Conservation (phyloP, 1,140 invertebrate genomes). For the Stegodyphus mimosarum region DNA sequence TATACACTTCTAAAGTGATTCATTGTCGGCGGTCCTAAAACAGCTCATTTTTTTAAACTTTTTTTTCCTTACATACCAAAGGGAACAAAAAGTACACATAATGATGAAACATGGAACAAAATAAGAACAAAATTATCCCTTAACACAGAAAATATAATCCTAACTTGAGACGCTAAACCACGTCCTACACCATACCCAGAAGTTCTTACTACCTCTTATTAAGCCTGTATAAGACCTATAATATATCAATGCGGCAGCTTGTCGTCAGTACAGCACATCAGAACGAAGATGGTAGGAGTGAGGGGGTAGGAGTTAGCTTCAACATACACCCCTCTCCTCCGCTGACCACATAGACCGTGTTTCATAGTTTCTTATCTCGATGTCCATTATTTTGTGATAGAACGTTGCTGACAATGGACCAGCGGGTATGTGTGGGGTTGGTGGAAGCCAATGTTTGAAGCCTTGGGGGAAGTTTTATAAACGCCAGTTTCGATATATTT, state of each 20-base stretch:
- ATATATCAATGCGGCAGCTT: no score
- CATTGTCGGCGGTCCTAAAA: no score
- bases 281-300: no score
- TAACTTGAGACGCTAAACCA: constrained; percentile 27
- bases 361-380: constrained; percentile 53
- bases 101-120: no score
- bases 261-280: no score
- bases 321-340: neutral
- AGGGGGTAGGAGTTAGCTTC: no score
- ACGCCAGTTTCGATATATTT: constrained; percentile 14
- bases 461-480: constrained; percentile 48
- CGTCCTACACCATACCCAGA: constrained; percentile 1
- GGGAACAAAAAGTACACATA: no score
- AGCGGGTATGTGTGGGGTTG: neutral
- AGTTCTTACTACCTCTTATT: constrained; percentile 13
- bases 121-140: no score
- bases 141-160: constrained; percentile 12
- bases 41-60: no score
- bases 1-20: no score
- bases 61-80: no score
- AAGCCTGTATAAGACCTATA: constrained; percentile 15
- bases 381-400: constrained; percentile 59
- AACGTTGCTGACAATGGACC: constrained; percentile 41
- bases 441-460: constrained; percentile 31
- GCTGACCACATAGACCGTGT: constrained; percentile 50